A percentile compares a stretch with the other conserved stretches of the same genome.
Conservation (phyloP, 2,888 invertebrate species). For the Leuctra nigra region DNA sequence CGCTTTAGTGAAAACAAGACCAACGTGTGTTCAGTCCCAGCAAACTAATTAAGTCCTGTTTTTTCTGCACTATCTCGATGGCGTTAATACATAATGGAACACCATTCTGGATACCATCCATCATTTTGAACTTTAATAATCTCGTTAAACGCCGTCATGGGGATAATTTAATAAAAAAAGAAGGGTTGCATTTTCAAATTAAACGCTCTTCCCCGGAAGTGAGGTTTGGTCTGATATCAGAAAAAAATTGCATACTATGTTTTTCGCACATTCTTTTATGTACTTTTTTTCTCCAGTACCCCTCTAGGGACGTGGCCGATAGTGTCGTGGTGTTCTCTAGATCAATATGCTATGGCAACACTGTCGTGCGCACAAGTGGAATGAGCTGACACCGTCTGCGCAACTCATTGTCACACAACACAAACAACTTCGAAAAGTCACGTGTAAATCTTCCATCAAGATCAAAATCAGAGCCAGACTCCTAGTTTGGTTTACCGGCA, state of each 20-base stretch:
- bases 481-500: too few relatives aligned
- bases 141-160: not conserved
- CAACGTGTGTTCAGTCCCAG: not conserved
- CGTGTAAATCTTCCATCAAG: too few relatives aligned
- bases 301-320: not conserved
- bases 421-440: not conserved
- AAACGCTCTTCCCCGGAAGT: not conserved
- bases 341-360: slow-evolving; percentile 4
- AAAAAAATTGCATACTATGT: too few relatives aligned
- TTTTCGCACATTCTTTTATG: not conserved
- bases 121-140: not conserved
- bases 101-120: not conserved
- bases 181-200: not conserved
- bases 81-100: not conserved
- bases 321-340: not conserved
- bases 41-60: not conserved
- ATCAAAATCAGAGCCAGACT: too few relatives aligned
- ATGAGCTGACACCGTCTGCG: not conserved
- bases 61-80: too few relatives aligned
- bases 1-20: not conserved
- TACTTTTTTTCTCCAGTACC: not conserved
- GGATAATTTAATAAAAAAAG: not conserved
- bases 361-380: not conserved
- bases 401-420: slow-evolving; percentile 1
- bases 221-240: not conserved